Conservation (phyloP, 2,113 vertebrate species). For the Oreochromis niloticus region DNA sequence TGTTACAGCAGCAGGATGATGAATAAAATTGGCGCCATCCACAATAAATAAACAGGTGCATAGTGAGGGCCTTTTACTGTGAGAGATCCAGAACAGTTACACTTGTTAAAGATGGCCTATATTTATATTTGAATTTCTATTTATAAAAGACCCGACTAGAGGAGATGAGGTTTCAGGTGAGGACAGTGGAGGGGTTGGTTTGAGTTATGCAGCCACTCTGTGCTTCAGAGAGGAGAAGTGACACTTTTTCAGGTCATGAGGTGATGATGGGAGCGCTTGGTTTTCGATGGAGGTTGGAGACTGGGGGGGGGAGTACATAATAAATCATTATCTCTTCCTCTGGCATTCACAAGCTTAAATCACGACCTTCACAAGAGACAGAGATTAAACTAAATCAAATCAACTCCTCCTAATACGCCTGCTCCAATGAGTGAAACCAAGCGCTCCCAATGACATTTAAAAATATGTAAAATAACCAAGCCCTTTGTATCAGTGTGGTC, state of each 20-base stretch:
- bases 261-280: too few species aligned
- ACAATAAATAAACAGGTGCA: background rate
- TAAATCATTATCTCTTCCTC: background rate
- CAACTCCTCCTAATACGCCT: background rate
- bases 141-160: background rate
- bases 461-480: background rate
- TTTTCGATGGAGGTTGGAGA: too few species aligned
- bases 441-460: background rate
- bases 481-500: background rate
- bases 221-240: too few species aligned
- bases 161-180: background rate
- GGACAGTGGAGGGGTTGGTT: too few species aligned
- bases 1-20: background rate
- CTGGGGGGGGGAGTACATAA: background rate
- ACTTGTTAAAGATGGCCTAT: background rate
- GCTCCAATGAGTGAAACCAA: background rate
- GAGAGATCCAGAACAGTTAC: background rate
- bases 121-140: background rate
- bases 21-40: background rate
- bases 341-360: background rate
- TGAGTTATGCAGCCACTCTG: too few species aligned
- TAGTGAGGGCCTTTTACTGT: rapidly evolving
- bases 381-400: background rate
- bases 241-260: too few species aligned
- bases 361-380: background rate